Base-by-base conservation (phyloP, 1,140 invertebrate genomes). In the Bombus impatiens region DNA sequence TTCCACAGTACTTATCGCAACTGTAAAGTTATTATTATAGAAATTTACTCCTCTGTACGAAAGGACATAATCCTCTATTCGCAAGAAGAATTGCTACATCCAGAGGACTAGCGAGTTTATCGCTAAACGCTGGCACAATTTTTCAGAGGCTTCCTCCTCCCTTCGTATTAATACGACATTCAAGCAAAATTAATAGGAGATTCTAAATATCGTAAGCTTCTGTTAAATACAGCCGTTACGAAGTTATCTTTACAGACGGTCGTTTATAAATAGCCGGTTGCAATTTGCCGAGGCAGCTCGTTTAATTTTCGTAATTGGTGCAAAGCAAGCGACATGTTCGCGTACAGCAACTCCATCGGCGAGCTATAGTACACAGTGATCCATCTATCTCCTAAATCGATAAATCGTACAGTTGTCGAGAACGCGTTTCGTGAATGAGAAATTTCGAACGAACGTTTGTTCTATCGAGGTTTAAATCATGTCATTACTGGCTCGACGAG, bases 401-500 rank as follows among this genome's bases (percentile, higher is more conserved):
- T 72, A 72, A 72, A 72, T 57, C 15, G 59, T 62, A 84, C 81
- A 67, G 75, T 86, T 28, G 83, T 53, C 83, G 86, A 74, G 87
- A 74, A 79, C 65, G 68, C 65, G 13, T 40, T 47, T 81, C 74
- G 72, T 28, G 65, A 67, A 57, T 71, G 75, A 85, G 86, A 87
- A 71, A 84, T 76, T 78, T 32, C 57, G 86, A 82, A 87, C 68
- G 83, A 79, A 72, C 78, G 82, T 89, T 90, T 88, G 89, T 90
- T 90, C 85, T 79, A 90, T 68, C 78, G 70, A 57, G 79, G 81
- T 87, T 90, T 84, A 90, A 90, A 81, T 87, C 88, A 81, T 82
- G 76, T 90, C 84, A 88, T 90, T 90, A 90, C 81, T 88, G 81
- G 62, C 84, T 84, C 80, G 72, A 84, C 84, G 88, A 90, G 89